These are phyloP conservation scores for Formicarius rufipectus DNA, from an alignment of 2,113 vertebrate genomes.

Conservation along the genomic window DNA sequence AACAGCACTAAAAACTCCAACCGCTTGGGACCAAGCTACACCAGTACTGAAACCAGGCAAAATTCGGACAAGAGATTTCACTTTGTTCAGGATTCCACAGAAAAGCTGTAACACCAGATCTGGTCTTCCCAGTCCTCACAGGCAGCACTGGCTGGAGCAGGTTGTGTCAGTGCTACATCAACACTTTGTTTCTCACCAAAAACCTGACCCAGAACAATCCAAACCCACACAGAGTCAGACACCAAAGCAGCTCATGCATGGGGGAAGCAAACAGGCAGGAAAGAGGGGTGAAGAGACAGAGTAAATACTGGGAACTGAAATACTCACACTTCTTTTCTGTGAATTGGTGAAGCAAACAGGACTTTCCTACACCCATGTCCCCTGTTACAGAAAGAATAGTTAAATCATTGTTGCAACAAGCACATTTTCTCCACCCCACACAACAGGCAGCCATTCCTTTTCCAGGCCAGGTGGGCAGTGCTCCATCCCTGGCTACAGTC, in stretches of 20 bases:
- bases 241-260: neutral
- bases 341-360: slow-evolving; percentile 96
- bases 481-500: neutral
- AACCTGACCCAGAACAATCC: neutral
- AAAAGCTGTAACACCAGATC: neutral
- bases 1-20: neutral
- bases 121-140: neutral
- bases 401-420: neutral
- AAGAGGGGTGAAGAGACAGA: neutral
- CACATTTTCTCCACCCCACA: neutral
- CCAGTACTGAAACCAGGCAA: neutral
- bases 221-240: neutral
- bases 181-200: neutral
- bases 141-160: neutral
- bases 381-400: slow-evolving; percentile 74
- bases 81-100: neutral
- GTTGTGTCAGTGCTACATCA: neutral
- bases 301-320: neutral
- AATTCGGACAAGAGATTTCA: neutral
- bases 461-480: neutral
- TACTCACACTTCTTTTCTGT: slow-evolving; percentile 99
- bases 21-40: neutral
- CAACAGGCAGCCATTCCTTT: neutral
- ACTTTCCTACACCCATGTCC: slow-evolving; percentile 98
- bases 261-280: neutral